Evolutionary conservation across 2,113 vertebrate genomes (phyloP).

Genomic region (Chamaea fasciata): DNA sequence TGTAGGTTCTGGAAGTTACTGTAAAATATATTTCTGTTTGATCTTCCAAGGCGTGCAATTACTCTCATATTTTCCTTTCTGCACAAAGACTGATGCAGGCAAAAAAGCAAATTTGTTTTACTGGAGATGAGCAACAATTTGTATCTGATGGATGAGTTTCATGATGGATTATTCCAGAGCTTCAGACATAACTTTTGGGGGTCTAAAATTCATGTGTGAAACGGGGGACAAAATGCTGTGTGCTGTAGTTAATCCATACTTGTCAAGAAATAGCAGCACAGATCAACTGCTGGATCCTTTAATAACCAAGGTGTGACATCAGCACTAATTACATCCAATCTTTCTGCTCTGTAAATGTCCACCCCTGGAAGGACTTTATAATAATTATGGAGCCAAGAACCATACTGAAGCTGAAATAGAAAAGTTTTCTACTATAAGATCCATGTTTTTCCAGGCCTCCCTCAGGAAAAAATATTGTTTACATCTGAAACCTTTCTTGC

Average conservation of each 20-base stretch:
- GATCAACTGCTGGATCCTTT: background rate
- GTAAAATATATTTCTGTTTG: background rate
- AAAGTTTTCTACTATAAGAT: background rate
- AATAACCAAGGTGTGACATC: background rate
- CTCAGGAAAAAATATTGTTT: background rate
- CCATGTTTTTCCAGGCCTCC: background rate
- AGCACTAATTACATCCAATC: background rate
- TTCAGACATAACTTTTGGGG: background rate
- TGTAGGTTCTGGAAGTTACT: background rate
- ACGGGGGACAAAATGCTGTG: background rate
- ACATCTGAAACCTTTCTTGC: background rate
- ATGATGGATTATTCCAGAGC: background rate
- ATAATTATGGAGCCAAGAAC: background rate
- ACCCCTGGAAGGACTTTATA: background rate
- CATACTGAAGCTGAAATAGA: background rate
- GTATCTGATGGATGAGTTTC: background rate
- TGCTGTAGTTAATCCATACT: background rate
- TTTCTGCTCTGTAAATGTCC: background rate
- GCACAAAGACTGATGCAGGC: background rate
- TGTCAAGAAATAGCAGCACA: background rate
- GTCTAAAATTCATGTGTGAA: background rate
- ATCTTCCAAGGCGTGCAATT: background rate
- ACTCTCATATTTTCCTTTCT: background rate
- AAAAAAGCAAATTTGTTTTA: background rate
- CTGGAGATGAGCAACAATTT: background rate